Evolutionary conservation across 2,797 vertebrate species (phyloP).

Genomic region (Crocodylus rhombifer): DNA sequence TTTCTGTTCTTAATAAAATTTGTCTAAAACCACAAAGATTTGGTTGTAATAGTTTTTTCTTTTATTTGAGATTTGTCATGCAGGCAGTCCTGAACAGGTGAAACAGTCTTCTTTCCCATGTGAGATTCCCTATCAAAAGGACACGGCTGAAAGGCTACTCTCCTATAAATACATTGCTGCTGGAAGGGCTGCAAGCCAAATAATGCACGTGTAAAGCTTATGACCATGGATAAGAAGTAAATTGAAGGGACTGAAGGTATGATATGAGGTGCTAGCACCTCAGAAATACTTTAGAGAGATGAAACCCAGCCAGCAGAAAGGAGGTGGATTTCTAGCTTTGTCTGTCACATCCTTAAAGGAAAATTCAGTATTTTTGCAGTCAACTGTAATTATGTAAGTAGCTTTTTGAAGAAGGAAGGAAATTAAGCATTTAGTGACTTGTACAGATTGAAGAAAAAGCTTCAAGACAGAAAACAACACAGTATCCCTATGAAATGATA

Average conservation of each 20-base stretch:
- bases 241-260: neutral
- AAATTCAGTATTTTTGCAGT: fast-evolving
- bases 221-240: neutral
- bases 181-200: neutral
- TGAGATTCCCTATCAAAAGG: neutral
- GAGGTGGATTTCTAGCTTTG: neutral
- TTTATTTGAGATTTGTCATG: conserved; percentile 31
- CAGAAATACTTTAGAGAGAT: neutral
- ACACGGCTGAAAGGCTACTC: neutral
- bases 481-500: neutral
- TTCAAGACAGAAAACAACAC: neutral
- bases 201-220: neutral
- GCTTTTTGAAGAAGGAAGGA: neutral
- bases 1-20: conserved; percentile 72
- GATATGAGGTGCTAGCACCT: neutral
- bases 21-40: neutral
- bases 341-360: neutral
- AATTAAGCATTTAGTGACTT: neutral
- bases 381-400: neutral
- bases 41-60: neutral
- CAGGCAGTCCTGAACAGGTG: neutral
- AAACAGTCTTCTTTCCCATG: neutral
- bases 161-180: neutral
- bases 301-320: neutral
- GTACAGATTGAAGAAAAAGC: neutral